Evolutionary conservation across 2,797 vertebrate species (phyloP), one percentile per base, ranked within the genome.

Genomic region (Sebastes vulpes): DNA sequence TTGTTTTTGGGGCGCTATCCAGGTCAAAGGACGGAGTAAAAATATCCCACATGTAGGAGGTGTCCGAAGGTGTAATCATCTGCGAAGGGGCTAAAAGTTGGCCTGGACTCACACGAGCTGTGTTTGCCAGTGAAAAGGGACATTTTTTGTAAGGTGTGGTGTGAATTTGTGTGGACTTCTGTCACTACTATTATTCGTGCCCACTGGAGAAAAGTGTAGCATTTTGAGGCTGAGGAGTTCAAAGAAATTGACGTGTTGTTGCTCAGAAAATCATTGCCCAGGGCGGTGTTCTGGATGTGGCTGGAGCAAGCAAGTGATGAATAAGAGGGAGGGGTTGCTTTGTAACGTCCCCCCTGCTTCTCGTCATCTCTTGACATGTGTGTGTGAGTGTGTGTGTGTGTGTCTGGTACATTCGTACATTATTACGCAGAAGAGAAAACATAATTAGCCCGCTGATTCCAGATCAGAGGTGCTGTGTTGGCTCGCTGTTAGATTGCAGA

Each of bases 21-120:
- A 50, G 14, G 52, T 82, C 52, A 64, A 61, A 65, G 70, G 65
- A 61, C 66, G 46, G 48, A 72, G 71, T 85, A 89, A 81, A 92
- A 90, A 92, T 87, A 90, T 42, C 57, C 16, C 31, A 54, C 25
- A 5, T 57, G 25, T 42, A 31, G 46, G 67, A 73, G 20, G 50
- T 3, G 28, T 73, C 21, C 4, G 3, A 64, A 23, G 72, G 75
- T 64, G 35, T 53, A n/a, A 46, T 65, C 4, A 29, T 54, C 26
- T 77, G 58, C 23, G 20, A 71, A 29, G 56, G 3, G 10, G 61
- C 14, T 28, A 14, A 21, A 72, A 4, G 20, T 42, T 63, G 29
- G 20, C 26, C 42, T 63, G 74, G 26, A 73, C 32, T 23, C 31
- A 56, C 42, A 25, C 61, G 21, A 57, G 56, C 7, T 2, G 9